phyloP scores from a whole-genome alignment of 2,113 vertebrate species.

The Microcebus jonahi region DNA sequence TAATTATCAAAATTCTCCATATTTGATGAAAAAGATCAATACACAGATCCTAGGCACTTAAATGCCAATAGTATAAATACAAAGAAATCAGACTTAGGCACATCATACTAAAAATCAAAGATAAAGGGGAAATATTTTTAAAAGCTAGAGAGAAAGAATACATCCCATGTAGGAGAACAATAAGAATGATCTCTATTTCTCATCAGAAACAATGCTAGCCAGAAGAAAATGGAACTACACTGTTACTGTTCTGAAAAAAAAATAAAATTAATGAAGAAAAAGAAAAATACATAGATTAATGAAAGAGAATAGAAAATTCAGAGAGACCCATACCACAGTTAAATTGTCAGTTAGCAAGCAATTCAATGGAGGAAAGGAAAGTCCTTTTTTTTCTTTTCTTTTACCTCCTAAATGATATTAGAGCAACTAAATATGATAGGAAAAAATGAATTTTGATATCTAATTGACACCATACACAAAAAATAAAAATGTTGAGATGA shows the following conservation, averaged over 20 bases:
- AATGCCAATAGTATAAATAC: not conserved
- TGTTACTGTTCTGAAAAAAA: conserved; percentile 36
- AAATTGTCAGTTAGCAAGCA: not conserved
- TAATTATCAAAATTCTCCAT: not conserved
- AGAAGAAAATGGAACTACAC: not conserved
- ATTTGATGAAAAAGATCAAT: not conserved
- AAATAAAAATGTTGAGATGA: not conserved
- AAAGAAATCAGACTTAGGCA: not conserved
- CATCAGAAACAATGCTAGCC: not conserved
- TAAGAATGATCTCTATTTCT: not conserved
- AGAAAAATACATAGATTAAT: not conserved
- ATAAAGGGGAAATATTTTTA: not conserved
- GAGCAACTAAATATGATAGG: not conserved
- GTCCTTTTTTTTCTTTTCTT: accelerated
- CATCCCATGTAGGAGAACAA: not conserved
- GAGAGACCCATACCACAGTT: not conserved
- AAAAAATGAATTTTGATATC: not conserved
- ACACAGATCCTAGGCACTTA: not conserved
- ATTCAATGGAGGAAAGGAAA: not conserved
- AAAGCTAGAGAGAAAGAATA: not conserved
- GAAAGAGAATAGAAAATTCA: not conserved
- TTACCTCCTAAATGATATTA: not conserved
- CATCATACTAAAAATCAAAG: not conserved
- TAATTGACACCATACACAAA: not conserved
- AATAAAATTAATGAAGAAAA: not conserved